Evolutionary conservation across 1,140 invertebrate species (phyloP).

Genomic region (Luehdorfia chinensis): DNA sequence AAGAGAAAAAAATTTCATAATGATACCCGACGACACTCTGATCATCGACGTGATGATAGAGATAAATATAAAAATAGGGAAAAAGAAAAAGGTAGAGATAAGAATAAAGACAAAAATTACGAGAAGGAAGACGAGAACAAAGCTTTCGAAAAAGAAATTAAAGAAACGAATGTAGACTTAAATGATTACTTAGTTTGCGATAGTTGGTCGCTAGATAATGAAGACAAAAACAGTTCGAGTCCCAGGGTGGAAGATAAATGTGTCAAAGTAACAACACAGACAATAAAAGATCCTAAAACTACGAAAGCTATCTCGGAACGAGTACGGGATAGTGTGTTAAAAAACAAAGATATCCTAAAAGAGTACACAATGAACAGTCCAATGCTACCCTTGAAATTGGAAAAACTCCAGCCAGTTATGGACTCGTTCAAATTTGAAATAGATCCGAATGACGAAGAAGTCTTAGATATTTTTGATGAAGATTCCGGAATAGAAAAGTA

Average conservation of each 20-base stretch:
- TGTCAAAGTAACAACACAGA: slow-evolving; percentile 11
- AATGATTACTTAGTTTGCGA: slow-evolving; percentile 69
- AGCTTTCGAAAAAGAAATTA: slow-evolving; percentile 21
- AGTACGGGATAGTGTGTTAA: slow-evolving; percentile 25
- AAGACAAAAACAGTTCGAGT: slow-evolving; percentile 52
- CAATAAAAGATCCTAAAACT: slow-evolving; percentile 17
- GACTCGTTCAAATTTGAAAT: slow-evolving; percentile 68
- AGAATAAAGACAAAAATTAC: slow-evolving; percentile 27
- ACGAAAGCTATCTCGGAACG: slow-evolving; percentile 28
- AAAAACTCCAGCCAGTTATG: slow-evolving; percentile 56
- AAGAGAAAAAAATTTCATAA: slow-evolving; percentile 40
- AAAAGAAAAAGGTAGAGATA: slow-evolving; percentile 31
- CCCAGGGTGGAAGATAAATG: slow-evolving; percentile 43
- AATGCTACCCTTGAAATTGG: slow-evolving; percentile 30
- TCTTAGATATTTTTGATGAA: slow-evolving; percentile 58
- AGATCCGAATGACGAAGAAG: slow-evolving; percentile 59
- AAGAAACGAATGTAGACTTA: slow-evolving; percentile 59
- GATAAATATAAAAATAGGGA: slow-evolving; percentile 38
- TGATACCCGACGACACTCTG: slow-evolving; percentile 38
- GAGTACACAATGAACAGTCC: slow-evolving; percentile 21
- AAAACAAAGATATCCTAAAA: slow-evolving; percentile 30
- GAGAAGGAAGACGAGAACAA: slow-evolving; percentile 22
- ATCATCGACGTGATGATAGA: slow-evolving; percentile 41
- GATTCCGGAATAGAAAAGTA: slow-evolving; percentile 43
- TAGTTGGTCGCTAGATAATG: slow-evolving; percentile 70